phyloP scores from a whole-genome alignment of 2,113 vertebrate genomes.

The Larimichthys crocea region DNA sequence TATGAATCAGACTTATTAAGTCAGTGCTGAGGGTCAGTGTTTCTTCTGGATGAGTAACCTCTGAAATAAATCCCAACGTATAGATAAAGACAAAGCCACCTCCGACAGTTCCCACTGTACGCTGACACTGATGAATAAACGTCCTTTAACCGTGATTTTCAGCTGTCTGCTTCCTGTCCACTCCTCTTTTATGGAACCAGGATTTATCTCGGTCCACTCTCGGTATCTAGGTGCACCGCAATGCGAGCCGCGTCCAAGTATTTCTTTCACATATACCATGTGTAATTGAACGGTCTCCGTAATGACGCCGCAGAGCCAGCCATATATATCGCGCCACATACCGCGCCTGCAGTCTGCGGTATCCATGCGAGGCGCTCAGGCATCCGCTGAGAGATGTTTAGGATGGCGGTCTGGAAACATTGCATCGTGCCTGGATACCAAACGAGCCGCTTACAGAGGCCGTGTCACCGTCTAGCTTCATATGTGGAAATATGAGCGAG shows the following conservation, averaged over 20 bases:
- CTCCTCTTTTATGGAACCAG: slow-evolving; percentile 15
- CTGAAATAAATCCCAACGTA: slow-evolving; percentile 15
- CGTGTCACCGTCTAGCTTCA: too few species aligned
- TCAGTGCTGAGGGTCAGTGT: neutral
- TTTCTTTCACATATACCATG: slow-evolving; percentile 22
- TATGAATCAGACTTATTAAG: neutral
- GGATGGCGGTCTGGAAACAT: neutral
- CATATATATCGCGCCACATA: slow-evolving; percentile 53
- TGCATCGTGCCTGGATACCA: slow-evolving; percentile 1
- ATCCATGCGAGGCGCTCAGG: slow-evolving; percentile 50
- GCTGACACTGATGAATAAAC: neutral
- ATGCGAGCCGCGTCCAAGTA: slow-evolving; percentile 18
- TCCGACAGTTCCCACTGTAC: slow-evolving; percentile 18
- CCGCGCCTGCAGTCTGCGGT: slow-evolving; percentile 23
- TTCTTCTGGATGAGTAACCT: neutral
- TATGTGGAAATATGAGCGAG: neutral
- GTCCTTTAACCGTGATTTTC: slow-evolving; percentile 1
- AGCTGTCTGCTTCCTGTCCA: slow-evolving; percentile 13
- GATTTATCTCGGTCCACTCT: slow-evolving; percentile 48
- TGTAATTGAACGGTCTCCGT: slow-evolving; percentile 10
- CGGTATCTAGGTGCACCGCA: slow-evolving; percentile 58
- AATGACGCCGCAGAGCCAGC: slow-evolving; percentile 28
- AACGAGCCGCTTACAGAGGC: neutral
- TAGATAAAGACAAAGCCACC: neutral
- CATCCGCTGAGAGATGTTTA: slow-evolving; percentile 14